Evolutionary conservation across 2,888 invertebrate genomes (phyloP), one percentile per base, ranked within the genome.

Genomic region (Tillus elongatus): DNA sequence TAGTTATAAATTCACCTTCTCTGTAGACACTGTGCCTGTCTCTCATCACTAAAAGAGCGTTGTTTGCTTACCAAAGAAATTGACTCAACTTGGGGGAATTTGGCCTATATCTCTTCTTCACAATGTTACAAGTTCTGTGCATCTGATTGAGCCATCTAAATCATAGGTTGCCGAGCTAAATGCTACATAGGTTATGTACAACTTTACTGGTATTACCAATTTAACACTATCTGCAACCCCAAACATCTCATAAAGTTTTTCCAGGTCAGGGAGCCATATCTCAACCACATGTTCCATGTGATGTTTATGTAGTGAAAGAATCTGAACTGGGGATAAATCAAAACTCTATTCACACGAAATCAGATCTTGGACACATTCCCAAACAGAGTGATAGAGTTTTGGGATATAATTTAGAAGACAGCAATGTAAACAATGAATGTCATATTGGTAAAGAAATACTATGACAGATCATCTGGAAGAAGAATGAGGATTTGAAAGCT

Each of bases 391-490:
- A 98, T 64, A 80, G 85, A 1, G 96, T 83, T 15, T 64, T 96
- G 45, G 96, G 96, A 80, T 91, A 91, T 64, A 91, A 93, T 61
- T 64, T 98, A 33, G 73, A 75, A 16, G 92, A 93, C 55, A 81
- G 87, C 14, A 98, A 98, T 61, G 76, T 92, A 28, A 99, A 98
- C 60, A 86, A 98, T 60, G 60, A 96, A 97, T 68, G 84, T 97
- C 37, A 77, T 97, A 39, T 67, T 98, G n/a, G 89, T 96, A 6
- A 93, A 91, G 70, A 98, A 98, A 63, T 72, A 77, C 49, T 93
- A 86, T 61, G 88, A 84, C 55, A 75, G 75, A 45, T 65, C 76
- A 2, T 73, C 76, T 0, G 71, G 88, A 19, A 74, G 80, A n/a
- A 77, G 79, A 39, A 78, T 79, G 15, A 76, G 87, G 39, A 73